A percentile compares a stretch with the other conserved stretches of the same genome.
Evolutionary conservation across 2,797 vertebrate species (phyloP).

Genomic region (Adelosebastes latens): DNA sequence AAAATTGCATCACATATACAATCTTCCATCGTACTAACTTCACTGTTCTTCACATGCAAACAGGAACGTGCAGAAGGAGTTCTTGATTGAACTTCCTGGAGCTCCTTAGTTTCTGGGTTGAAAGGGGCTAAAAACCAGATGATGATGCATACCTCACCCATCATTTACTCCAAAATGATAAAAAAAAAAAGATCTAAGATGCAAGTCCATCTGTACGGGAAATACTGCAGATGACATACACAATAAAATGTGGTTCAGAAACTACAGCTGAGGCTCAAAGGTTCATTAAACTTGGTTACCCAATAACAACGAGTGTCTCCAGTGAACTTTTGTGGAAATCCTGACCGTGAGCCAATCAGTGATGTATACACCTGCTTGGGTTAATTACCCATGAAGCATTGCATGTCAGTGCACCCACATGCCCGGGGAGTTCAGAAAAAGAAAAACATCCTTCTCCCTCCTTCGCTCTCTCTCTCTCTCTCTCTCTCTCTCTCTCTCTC

Average conservation of each 20-base stretch:
- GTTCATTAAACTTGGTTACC: not conserved
- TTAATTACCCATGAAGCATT: slow-evolving; percentile 50
- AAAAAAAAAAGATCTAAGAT: no score
- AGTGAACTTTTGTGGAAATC: not conserved
- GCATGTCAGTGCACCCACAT: slow-evolving; percentile 32
- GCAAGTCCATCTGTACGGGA: not conserved
- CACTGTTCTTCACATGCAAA: not conserved
- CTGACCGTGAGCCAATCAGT: slow-evolving; percentile 6
- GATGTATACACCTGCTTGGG: slow-evolving; percentile 25
- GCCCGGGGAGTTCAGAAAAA: slow-evolving; percentile 31
- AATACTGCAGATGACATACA: not conserved
- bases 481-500: not conserved
- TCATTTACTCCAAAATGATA: not conserved
- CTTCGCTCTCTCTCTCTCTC: not conserved
- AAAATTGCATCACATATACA: no score
- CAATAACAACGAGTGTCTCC: not conserved
- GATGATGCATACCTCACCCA: not conserved
- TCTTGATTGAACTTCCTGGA: not conserved
- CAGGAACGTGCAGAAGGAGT: not conserved
- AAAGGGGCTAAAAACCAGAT: not conserved
- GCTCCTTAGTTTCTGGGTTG: not conserved
- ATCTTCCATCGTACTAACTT: not conserved
- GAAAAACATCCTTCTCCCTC: slow-evolving; percentile 32
- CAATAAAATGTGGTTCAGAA: not conserved
- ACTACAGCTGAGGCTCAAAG: not conserved